These are phyloP conservation scores for Arctopsyche grandis DNA, from an alignment of 1,140 invertebrate genomes.

Conservation along the genomic window DNA sequence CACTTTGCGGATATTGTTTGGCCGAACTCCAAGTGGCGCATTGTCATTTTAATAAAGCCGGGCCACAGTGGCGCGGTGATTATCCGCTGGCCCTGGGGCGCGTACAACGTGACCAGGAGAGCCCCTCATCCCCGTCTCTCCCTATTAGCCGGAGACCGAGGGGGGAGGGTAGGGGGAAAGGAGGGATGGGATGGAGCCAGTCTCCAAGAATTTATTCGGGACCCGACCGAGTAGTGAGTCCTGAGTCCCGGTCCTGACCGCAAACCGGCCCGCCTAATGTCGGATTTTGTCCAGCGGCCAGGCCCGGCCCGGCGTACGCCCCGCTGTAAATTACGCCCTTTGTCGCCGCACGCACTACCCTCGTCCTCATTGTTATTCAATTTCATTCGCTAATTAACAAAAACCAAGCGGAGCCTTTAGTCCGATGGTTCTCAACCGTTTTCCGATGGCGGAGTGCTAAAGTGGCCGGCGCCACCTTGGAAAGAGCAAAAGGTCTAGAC, in stretches of 20 bases:
- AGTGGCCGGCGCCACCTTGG: too few species aligned
- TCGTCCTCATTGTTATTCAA: constrained; percentile 41
- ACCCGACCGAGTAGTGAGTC: neutral
- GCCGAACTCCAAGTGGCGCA: constrained; percentile 52
- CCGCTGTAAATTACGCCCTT: constrained; percentile 41
- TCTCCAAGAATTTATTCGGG: constrained; percentile 35
- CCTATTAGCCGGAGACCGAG: neutral
- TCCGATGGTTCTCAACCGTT: neutral
- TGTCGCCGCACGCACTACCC: constrained; percentile 32
- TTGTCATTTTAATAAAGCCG: constrained; percentile 53
- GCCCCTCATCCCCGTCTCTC: neutral
- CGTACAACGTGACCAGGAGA: constrained; percentile 3
- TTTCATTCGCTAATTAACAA: constrained; percentile 37
- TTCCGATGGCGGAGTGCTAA: too few species aligned
- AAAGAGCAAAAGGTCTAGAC: too few species aligned
- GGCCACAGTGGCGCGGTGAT: constrained; percentile 38
- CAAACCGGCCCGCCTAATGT: constrained; percentile 34
- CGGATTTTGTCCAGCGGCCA: constrained; percentile 34
- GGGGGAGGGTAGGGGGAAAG: too few species aligned
- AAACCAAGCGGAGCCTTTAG: neutral
- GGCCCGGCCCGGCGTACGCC: neutral
- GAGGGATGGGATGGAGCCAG: constrained; percentile 8
- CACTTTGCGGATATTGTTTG: constrained; percentile 55
- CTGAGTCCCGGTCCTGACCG: constrained; percentile 17
- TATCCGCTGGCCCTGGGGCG: constrained; percentile 42